These are phyloP conservation scores for Aspidapion aeneum DNA, from an alignment of 2,888 invertebrate species.

Conservation along the genomic window DNA sequence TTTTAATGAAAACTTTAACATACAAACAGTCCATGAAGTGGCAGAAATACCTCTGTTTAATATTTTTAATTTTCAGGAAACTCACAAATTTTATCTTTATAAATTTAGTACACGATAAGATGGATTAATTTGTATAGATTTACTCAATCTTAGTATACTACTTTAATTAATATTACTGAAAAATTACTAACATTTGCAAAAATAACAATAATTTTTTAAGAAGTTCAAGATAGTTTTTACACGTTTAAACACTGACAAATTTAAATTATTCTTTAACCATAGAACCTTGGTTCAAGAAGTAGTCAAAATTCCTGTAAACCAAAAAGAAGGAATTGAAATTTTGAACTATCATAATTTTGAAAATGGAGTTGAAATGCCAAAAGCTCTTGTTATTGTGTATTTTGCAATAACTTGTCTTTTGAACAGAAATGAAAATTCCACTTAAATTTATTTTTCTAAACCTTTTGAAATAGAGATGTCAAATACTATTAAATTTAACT, in stretches of 20 bases:
- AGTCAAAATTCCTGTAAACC: not conserved
- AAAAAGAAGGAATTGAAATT: not conserved
- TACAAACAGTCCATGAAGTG: constrained; percentile 18
- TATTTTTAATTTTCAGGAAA: constrained; percentile 10
- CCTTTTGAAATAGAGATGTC: constrained; percentile 11
- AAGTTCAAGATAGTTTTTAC: not conserved
- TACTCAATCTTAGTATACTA: too few species aligned
- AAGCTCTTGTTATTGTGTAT: constrained; percentile 2
- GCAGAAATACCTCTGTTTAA: constrained; percentile 15
- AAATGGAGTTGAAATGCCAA: constrained; percentile 10
- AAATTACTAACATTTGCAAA: not conserved
- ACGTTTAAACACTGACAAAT: not conserved
- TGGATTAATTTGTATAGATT: constrained; percentile 2
- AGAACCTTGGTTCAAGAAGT: not conserved
- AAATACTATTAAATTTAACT: not conserved
- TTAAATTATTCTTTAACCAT: not conserved
- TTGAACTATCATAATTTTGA: constrained; percentile 1
- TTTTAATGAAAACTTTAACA: constrained; percentile 12
- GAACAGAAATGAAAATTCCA: not conserved
- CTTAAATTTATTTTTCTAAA: constrained; percentile 1
- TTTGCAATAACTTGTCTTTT: not conserved
- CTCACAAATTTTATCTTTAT: constrained; percentile 17
- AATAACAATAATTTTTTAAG: not conserved
- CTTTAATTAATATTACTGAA: too few species aligned
- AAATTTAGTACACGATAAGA: constrained; percentile 8